Base-by-base conservation (phyloP, 2,797 vertebrate genomes). In the Sebastes miniatus region DNA sequence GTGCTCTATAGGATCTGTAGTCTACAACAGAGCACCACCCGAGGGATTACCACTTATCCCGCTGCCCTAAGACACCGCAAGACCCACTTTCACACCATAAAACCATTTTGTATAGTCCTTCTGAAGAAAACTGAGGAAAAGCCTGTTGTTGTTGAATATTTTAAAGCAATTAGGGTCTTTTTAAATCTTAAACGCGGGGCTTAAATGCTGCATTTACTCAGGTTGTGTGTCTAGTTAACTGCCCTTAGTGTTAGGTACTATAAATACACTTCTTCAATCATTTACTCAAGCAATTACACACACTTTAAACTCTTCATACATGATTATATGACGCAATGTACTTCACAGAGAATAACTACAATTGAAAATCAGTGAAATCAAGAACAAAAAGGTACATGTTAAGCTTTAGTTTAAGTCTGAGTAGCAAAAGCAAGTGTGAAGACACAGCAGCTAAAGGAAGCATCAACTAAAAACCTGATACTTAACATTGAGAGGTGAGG, bases 1-100 rank as follows among this genome's bases (percentile, higher is more conserved):
- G 12, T 25, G 50, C 74, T 88, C 74, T 80, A 77, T 76, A 79
- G 76, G 78, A 85, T 90, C 73, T 80, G 80, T 80, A 79, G 83
- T 86, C 86, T 80, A 85, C 88, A 83, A 77, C 85, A 57, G 78
- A 80, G 83, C 79, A 66, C 70, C 69, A 79, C 84, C 81, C 27
- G 12, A 63, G 69, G 85, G 87, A 87, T 83, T 88, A 88, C 82
- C 88, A 94, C 92, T 93, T 90, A 94, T 93, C 91, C 91, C 82
- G 70, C 76, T 86, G 84, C 90, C 87, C 84, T 77, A 54, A 90
- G 81, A 91, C 82, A 89, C 80, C 31, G 63, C 69, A 75, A 87
- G 88, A 85, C 86, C 79, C 73, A 83, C 75, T 88, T 88, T 81
- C 73, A 87, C 77, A 68, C 67, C 71, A 73, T 70, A 72, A 87